A percentile compares a stretch with the other conserved stretches of the same genome.
phyloP scores from a whole-genome alignment of 92 coral and sea anemone genomes.

The Porites evermanni region DNA sequence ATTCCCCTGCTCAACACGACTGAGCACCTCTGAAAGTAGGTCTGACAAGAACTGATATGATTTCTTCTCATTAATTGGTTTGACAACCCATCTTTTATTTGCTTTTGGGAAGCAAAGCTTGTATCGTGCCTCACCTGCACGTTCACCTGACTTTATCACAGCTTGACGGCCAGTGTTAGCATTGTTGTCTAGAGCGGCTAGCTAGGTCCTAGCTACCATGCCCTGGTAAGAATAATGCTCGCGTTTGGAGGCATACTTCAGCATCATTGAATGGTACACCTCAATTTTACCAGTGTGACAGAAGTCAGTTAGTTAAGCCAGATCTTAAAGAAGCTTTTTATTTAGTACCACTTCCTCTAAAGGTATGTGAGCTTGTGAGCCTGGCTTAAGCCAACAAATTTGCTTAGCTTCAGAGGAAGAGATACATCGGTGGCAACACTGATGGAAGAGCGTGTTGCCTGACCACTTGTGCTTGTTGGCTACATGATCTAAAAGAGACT shows the following conservation, averaged over 20 bases:
- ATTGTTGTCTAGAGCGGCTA: slow-evolving; percentile 72
- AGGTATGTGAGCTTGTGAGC: slow-evolving; percentile 53
- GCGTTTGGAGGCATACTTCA: slow-evolving; percentile 69
- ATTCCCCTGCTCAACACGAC: slow-evolving; percentile 5
- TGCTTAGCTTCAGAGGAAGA: slow-evolving; percentile 37
- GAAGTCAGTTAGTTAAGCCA: slow-evolving; percentile 64
- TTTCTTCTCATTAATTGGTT: slow-evolving; percentile 55
- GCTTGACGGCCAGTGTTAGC: slow-evolving; percentile 57
- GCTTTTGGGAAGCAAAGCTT: slow-evolving; percentile 41
- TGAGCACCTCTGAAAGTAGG: slow-evolving; percentile 38
- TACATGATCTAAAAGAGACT: slow-evolving; percentile 56
- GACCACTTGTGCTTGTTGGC: slow-evolving; percentile 50
- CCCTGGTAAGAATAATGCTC: slow-evolving; percentile 60
- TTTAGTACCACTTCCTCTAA: slow-evolving; percentile 45
- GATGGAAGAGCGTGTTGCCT: slow-evolving; percentile 38
- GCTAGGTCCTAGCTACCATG: slow-evolving; percentile 61
- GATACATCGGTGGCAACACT: slow-evolving; percentile 55
- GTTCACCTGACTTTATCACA: slow-evolving; percentile 37
- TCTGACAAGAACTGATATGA: slow-evolving; percentile 34
- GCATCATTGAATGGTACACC: slow-evolving; percentile 68
- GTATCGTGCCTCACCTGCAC: slow-evolving; percentile 27
- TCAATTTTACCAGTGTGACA: slow-evolving; percentile 68
- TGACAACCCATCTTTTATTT: slow-evolving; percentile 32
- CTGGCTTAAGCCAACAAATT: slow-evolving; percentile 62
- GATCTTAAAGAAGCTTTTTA: slow-evolving; percentile 58